Evolutionary conservation across 2,113 vertebrate genomes (phyloP), one percentile per base, ranked within the genome.

Genomic region (Thamnaconus septentrionalis): DNA sequence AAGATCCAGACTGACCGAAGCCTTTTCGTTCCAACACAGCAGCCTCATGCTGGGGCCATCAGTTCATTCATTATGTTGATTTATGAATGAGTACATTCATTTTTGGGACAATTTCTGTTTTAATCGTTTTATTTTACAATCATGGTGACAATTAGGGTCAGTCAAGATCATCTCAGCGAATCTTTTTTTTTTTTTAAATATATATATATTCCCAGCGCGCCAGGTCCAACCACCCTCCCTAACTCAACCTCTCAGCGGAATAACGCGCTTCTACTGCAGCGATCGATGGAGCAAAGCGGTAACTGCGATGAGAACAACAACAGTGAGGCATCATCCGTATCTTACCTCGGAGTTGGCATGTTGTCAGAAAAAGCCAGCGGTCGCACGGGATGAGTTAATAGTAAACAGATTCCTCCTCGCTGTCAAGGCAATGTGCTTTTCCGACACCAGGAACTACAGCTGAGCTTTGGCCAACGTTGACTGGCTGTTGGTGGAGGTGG

Each of bases 271-370:
- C 18, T 31, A 31, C 18, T 31, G 18, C 18, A 31, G 18, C 18
- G 18, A 31, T 31, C 18, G 18, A 31, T 31, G 18, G 18, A 31
- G 18, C 18, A 31, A 31, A 31, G 18, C 18, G 18, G 18, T 2
- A 31, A 31, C 18, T 31, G 18, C 18, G 18, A 31, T 31, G 18
- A 31, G 18, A 31, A 31, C 18, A 31, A 31, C 18, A 31, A 31
- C 18, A 31, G 18, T 31, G 18, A 31, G 18, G 18, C 18, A 31
- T 31, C 18, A 10, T 40, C 18, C 51, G 12, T 41, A 8, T 64
- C 88, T 88, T 88, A 93, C 92, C 91, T 85, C 71, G 85, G 50
- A 61, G 87, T 82, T 44, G 90, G 88, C 92, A 93, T 92, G 56
- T 3, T 86, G 64, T 75, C 70, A 76, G 61, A 55, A 56, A 58